phyloP scores from a whole-genome alignment of 2,888 invertebrate genomes.

The Parnassius apollo region DNA sequence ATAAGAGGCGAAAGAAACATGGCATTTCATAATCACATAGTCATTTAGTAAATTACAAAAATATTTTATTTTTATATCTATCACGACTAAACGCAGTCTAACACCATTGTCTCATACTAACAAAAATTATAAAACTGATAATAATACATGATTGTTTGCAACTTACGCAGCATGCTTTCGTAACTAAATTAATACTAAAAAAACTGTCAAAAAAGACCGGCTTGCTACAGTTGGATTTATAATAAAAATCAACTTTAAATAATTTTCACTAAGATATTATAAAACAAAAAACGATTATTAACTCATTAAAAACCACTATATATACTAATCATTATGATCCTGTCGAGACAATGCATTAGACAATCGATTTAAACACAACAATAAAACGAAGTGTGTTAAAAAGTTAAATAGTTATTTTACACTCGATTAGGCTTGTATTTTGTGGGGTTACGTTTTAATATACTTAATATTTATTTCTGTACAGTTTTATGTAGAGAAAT shows the following conservation, averaged over 20 bases:
- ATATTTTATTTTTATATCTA: conserved; percentile 44
- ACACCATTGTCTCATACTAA: neutral
- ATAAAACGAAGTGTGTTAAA: conserved; percentile 13
- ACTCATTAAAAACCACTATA: neutral
- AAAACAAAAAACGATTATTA: too few species aligned
- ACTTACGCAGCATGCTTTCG: too few species aligned
- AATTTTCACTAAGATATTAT: too few species aligned
- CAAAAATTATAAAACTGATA: neutral
- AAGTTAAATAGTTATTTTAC: conserved; percentile 35
- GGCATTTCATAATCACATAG: conserved; percentile 64
- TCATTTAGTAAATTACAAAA: conserved; percentile 45
- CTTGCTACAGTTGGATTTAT: too few species aligned
- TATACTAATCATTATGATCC: neutral
- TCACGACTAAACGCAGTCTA: neutral
- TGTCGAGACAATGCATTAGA: conserved; percentile 27
- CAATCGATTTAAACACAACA: conserved; percentile 31
- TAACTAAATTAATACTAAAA: too few species aligned
- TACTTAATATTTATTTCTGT: conserved; percentile 30
- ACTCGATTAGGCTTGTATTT: conserved; percentile 47
- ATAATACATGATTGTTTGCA: too few species aligned
- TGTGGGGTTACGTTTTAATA: conserved; percentile 41
- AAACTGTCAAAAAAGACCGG: too few species aligned
- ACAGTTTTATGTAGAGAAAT: conserved; percentile 48
- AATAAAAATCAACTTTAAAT: too few species aligned
- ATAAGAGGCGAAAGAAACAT: conserved; percentile 65